Conservation (phyloP, 2,888 invertebrate genomes). For the Xestia sexstrigata region DNA sequence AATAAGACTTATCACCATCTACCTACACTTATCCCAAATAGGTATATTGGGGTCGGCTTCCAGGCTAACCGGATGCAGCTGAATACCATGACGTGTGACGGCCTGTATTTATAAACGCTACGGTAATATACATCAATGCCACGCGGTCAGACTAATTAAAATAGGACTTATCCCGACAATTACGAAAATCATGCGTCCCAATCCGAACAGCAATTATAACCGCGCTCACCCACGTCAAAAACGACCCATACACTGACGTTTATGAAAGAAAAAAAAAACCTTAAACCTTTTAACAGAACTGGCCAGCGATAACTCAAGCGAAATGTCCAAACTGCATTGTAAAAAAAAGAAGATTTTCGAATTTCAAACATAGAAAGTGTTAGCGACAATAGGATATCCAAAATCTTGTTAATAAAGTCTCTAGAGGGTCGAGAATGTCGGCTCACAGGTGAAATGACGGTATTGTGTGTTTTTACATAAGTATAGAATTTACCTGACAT, state of each 20-base stretch:
- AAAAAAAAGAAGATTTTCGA: slow-evolving; percentile 80
- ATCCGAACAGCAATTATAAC: slow-evolving; percentile 86
- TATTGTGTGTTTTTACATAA: slow-evolving; percentile 51
- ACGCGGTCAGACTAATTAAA: background rate
- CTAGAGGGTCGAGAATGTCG: slow-evolving; percentile 69
- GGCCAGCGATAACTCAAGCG: slow-evolving; percentile 90
- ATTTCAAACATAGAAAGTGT: slow-evolving; percentile 89
- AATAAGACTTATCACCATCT: background rate
- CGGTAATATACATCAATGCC: background rate
- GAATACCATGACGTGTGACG: background rate
- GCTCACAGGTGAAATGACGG: slow-evolving; percentile 58
- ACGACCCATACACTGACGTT: slow-evolving; percentile 84
- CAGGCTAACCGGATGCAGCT: background rate
- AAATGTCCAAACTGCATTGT: slow-evolving; percentile 88
- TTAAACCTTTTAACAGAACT: slow-evolving; percentile 89
- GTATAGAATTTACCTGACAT: slow-evolving; percentile 46
- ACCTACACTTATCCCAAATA: background rate
- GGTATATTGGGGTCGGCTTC: background rate
- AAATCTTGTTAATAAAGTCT: slow-evolving; percentile 90
- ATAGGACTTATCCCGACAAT: slow-evolving; percentile 56
- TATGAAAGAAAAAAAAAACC: slow-evolving; percentile 83
- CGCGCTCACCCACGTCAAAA: slow-evolving; percentile 90
- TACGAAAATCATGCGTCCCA: slow-evolving; percentile 42
- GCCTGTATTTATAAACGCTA: background rate
- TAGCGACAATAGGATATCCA: slow-evolving; percentile 90